Evolutionary conservation across 2,888 invertebrate genomes (phyloP), one percentile per base, ranked within the genome.

Genomic region (Drosophila neotestacea): DNA sequence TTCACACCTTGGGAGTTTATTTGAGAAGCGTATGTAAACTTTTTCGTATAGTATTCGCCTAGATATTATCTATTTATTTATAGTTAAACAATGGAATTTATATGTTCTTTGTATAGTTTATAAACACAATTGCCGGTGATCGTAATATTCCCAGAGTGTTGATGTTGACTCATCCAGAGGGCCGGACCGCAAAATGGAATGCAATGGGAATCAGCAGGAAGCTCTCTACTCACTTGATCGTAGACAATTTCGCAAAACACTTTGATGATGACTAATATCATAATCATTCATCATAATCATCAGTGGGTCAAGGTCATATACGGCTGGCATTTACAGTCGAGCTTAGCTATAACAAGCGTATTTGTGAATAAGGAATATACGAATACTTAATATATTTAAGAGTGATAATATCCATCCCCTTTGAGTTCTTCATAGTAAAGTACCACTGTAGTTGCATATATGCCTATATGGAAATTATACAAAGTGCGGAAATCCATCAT

Each of bases 291-390:
- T 22, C 22, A 22, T 22, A 22, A 22, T 22, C 22, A 22, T 22
- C 54, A 60, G 41, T 60, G 34, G 60, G 54, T 60, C 54, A 60
- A 60, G 60, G 60, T 42, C 41, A 39, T 9, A 11, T 9, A 11
- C 4, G 16, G 16, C 39, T 16, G 6, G 10, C 52, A 48, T 4
- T 5, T 22, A 34, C 16, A 54, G 54, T 39, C 6, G 34, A 22
- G n/a, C 6, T 9, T 44, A 27, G 30, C 42, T 42, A 6, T 22
- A 44, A 27, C 5, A 16, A 39, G 16, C 1, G 6, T 30, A 30
- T 30, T 1, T 30, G 30, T 2, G 2, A 22, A 22, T 2, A 22
- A 2, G 22, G 2, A 22, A 30, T 30, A 30, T 30, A 30, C 6
- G 30, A 30, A 30, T 30, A 30, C 4, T 30, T 30, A 5, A 7